A percentile compares a stretch with the other conserved stretches of the same genome.
Conservation (phyloP, 2,888 invertebrate genomes). For the Gastrophysa polygoni region DNA sequence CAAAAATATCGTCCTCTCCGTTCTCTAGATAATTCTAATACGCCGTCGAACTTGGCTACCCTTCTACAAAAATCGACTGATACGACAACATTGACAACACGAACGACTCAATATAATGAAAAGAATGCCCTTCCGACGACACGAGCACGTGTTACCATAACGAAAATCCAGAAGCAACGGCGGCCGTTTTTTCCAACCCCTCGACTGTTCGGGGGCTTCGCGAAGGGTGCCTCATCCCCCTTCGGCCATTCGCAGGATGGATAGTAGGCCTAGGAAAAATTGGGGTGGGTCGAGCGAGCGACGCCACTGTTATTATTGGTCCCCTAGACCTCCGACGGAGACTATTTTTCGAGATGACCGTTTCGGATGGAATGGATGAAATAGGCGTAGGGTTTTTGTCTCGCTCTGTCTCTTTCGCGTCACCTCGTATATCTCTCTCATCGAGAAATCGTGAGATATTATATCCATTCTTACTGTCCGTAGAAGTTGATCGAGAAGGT, state of each 20-base stretch:
- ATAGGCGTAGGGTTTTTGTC: too few species aligned
- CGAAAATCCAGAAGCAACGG: constrained; percentile 13
- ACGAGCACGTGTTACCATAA: constrained; percentile 10
- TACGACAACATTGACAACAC: not conserved
- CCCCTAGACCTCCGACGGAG: constrained; percentile 24
- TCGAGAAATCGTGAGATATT: too few species aligned
- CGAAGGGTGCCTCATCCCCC: constrained; percentile 2
- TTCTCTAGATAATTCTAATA: too few species aligned
- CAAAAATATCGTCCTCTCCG: too few species aligned
- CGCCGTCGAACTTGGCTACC: too few species aligned
- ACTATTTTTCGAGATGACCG: too few species aligned
- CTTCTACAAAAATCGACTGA: not conserved
- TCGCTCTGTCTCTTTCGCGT: too few species aligned
- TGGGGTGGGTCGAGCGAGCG: constrained; percentile 31
- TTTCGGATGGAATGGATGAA: too few species aligned
- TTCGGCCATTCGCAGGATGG: constrained; percentile 17
- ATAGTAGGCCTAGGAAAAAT: constrained; percentile 38
- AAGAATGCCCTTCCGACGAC: not conserved
- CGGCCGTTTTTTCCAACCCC: not conserved
- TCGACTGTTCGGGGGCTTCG: not conserved
- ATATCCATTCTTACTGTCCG: too few species aligned
- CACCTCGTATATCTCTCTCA: too few species aligned
- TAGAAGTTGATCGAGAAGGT: too few species aligned
- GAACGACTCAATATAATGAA: constrained; percentile 10
- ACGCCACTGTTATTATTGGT: constrained; percentile 34